Evolutionary conservation across 2,797 vertebrate genomes (phyloP).

Genomic region (Sebastolobus alascanus): DNA sequence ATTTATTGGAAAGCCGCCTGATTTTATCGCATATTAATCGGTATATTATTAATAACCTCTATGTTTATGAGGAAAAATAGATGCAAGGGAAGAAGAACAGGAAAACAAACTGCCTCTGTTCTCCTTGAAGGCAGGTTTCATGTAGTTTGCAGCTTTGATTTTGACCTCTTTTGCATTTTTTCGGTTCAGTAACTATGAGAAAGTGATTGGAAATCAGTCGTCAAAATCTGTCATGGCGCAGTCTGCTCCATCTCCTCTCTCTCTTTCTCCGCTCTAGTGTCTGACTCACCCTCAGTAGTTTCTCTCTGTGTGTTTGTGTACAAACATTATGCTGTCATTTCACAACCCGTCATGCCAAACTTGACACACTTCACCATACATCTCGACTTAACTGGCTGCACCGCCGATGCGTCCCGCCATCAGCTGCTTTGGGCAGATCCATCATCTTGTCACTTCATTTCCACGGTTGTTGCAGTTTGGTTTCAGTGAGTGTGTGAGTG

Average conservation of each 20-base stretch:
- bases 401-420: neutral
- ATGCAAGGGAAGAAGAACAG: neutral
- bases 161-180: neutral
- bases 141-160: slow-evolving; percentile 17
- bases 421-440: neutral
- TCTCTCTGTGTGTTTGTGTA: slow-evolving; percentile 6
- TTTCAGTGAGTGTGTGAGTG: slow-evolving; percentile 3
- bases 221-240: neutral
- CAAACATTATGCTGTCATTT: slow-evolving; percentile 31
- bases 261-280: neutral
- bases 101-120: neutral
- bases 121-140: neutral
- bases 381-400: neutral
- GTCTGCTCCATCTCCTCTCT: neutral
- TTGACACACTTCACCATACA: slow-evolving; percentile 5
- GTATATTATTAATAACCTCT: neutral
- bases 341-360: neutral
- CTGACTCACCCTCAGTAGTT: neutral
- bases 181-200: neutral
- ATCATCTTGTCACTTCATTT: neutral
- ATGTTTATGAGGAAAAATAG: neutral
- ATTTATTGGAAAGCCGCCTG: neutral
- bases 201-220: neutral
- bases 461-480: neutral
- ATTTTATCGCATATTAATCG: neutral